phyloP scores from a whole-genome alignment of 2,797 vertebrate genomes.

The Semaprochilodus insignis region DNA sequence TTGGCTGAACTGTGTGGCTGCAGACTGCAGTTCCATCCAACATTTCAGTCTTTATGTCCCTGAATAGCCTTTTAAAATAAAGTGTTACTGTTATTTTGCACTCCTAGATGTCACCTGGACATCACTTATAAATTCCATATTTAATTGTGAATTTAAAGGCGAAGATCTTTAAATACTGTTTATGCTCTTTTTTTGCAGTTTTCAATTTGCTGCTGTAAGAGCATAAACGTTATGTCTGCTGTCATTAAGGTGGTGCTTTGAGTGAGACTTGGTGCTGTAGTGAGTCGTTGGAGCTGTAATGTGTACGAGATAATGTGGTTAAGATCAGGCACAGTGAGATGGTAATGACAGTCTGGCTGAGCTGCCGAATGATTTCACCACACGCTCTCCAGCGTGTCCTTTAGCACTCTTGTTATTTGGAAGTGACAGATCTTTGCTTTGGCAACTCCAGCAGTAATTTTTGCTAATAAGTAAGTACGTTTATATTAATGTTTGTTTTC shows the following conservation, averaged over 20 bases:
- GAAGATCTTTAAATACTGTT: no score
- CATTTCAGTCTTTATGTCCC: no score
- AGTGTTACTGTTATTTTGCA: no score
- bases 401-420: constrained; percentile 36
- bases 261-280: background rate
- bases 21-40: no score
- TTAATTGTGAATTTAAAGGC: no score
- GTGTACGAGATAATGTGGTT: constrained; percentile 43
- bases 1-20: background rate
- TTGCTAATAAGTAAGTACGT: constrained; percentile 34
- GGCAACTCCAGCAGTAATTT: constrained; percentile 16
- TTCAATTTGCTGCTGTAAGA: background rate
- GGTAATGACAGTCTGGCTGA: constrained; percentile 55
- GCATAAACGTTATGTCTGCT: background rate
- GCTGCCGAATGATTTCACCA: constrained; percentile 52
- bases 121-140: no score
- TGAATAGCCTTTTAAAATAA: no score
- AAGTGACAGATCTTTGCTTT: constrained; percentile 26
- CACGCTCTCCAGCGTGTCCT: constrained; percentile 40
- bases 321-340: constrained; percentile 36
- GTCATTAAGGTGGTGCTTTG: background rate
- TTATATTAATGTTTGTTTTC: background rate
- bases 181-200: no score
- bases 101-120: no score
- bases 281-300: constrained; percentile 12